phyloP scores from a whole-genome alignment of 2,113 vertebrate genomes.

The Centropristis striata region DNA sequence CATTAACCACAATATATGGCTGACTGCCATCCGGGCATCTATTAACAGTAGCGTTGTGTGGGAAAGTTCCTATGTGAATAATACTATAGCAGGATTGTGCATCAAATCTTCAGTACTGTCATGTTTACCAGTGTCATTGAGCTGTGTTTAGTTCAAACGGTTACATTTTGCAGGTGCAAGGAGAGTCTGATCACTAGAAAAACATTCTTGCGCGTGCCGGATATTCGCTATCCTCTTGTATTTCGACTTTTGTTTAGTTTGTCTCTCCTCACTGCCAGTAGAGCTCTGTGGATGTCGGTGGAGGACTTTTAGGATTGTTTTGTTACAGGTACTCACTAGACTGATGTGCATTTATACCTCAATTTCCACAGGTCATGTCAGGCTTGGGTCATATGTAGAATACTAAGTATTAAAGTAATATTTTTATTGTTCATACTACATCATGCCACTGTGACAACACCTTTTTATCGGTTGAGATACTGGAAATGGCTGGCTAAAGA shows the following conservation, averaged over 20 bases:
- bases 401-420: slow-evolving; percentile 62
- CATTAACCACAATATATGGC: slow-evolving; percentile 51
- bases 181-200: background rate
- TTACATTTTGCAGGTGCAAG: slow-evolving; percentile 15
- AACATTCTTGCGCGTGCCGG: background rate
- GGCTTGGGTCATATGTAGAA: slow-evolving; percentile 61
- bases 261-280: slow-evolving; percentile 22
- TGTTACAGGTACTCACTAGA: slow-evolving; percentile 51
- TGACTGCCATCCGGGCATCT: slow-evolving; percentile 35
- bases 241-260: background rate
- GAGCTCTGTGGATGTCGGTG: slow-evolving; percentile 9
- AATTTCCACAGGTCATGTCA: slow-evolving; percentile 65
- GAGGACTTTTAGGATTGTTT: background rate
- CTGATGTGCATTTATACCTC: slow-evolving; percentile 74
- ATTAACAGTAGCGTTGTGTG: slow-evolving; percentile 31
- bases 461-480: slow-evolving; percentile 53
- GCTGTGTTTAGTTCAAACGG: slow-evolving; percentile 18
- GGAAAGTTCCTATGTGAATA: slow-evolving; percentile 30
- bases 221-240: background rate
- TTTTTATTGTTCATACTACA: slow-evolving; percentile 54
- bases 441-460: slow-evolving; percentile 66
- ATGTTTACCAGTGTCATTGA: slow-evolving; percentile 45
- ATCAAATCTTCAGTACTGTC: slow-evolving; percentile 4
- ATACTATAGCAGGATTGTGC: slow-evolving; percentile 46
- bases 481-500: slow-evolving; percentile 56